Evolutionary conservation across 1,140 invertebrate genomes (phyloP).

Genomic region (Apis cerana): DNA sequence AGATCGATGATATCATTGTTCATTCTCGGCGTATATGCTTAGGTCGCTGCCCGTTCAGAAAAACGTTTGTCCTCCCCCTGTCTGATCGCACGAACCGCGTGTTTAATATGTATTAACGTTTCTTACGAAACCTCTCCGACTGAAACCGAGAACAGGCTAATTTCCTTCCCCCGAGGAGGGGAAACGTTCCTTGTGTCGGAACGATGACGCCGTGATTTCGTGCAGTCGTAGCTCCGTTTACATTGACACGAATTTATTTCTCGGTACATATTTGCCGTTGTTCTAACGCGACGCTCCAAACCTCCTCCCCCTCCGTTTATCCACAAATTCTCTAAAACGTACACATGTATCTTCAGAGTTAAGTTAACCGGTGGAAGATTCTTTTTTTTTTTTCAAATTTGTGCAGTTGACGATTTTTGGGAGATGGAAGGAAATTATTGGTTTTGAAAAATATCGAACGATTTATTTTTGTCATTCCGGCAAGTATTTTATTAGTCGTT

Average conservation of each 20-base stretch:
- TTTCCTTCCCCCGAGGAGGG: not conserved
- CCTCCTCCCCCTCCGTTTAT: too few species aligned
- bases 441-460: too few species aligned
- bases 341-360: not conserved
- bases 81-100: not conserved
- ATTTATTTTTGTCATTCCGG: not conserved
- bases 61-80: not conserved
- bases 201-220: not conserved
- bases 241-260: constrained; percentile 26
- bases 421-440: too few species aligned
- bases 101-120: constrained; percentile 10
- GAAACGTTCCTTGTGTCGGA: not conserved
- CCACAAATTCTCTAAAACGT: too few species aligned
- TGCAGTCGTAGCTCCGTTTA: not conserved
- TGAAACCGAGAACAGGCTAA: not conserved
- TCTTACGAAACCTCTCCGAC: not conserved
- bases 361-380: too few species aligned
- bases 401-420: too few species aligned
- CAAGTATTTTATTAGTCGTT: too few species aligned
- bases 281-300: not conserved
- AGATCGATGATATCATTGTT: constrained; percentile 32
- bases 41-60: constrained; percentile 3
- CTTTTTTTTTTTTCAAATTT: not conserved
- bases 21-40: not conserved
- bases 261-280: constrained; percentile 3